Conservation (phyloP, 2,888 invertebrate species). For the Amphiduros pacificus region DNA sequence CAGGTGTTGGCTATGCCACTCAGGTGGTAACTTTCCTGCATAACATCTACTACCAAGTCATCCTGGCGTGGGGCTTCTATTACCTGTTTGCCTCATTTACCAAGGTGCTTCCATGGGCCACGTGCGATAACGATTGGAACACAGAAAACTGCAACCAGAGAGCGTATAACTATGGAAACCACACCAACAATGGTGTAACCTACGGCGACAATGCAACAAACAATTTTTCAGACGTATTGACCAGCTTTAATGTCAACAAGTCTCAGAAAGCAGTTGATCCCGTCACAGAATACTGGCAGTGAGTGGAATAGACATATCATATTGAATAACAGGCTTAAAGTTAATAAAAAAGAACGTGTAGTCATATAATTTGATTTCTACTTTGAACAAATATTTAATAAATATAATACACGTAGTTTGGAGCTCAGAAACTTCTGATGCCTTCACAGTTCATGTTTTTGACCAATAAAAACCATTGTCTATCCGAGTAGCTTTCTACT, state of each 20-base stretch:
- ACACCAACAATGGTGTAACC: neutral
- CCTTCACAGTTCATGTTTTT: too few species aligned
- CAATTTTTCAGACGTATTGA: neutral
- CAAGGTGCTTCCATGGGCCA: constrained; percentile 62
- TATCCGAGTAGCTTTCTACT: too few species aligned
- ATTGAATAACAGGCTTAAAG: neutral
- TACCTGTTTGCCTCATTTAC: constrained; percentile 61
- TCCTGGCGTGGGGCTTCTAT: constrained; percentile 62
- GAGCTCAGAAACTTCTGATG: too few species aligned
- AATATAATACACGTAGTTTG: too few species aligned
- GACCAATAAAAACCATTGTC: too few species aligned
- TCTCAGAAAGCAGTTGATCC: constrained; percentile 15
- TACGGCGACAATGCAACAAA: neutral
- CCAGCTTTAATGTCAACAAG: neutral
- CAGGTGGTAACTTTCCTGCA: constrained; percentile 63
- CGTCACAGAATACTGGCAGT: constrained; percentile 27
- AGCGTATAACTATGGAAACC: neutral
- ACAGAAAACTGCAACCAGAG: constrained; percentile 44
- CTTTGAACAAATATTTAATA: too few species aligned
- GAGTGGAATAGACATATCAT: constrained; percentile 58
- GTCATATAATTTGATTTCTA: too few species aligned
- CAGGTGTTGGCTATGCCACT: constrained; percentile 64
- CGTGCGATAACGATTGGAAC: constrained; percentile 64
- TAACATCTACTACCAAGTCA: constrained; percentile 66
- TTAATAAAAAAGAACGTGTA: too few species aligned